These are phyloP conservation scores for Calliphora vicina DNA, from an alignment of 1,140 invertebrate species.

Conservation along the genomic window DNA sequence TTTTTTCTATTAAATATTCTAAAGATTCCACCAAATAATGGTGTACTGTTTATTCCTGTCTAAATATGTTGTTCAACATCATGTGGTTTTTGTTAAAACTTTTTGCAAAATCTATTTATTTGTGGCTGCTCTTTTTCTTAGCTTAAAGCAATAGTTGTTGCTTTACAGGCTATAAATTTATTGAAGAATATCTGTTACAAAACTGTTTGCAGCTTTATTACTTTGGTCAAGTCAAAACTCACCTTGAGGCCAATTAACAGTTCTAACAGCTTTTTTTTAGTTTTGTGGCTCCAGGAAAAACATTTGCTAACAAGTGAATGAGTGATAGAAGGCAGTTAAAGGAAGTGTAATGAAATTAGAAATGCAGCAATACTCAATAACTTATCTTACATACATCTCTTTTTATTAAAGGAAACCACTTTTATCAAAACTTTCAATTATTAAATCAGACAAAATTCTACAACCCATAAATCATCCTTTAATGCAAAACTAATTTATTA, in stretches of 20 bases:
- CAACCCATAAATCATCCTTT: too few relatives aligned
- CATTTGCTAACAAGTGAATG: background rate
- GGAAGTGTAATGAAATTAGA: too few relatives aligned
- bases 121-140: background rate
- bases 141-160: background rate
- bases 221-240: background rate
- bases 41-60: background rate
- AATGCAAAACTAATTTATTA: too few relatives aligned
- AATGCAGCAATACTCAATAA: too few relatives aligned
- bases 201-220: background rate
- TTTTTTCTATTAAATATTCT: background rate
- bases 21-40: background rate
- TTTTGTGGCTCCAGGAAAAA: too few relatives aligned
- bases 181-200: background rate
- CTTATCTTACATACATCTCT: too few relatives aligned
- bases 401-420: too few relatives aligned
- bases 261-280: background rate
- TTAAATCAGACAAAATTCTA: too few relatives aligned
- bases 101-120: background rate
- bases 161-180: background rate
- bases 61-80: slow-evolving; percentile 1
- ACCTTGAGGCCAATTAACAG: slow-evolving; percentile 12
- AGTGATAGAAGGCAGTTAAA: too few relatives aligned
- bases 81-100: background rate
- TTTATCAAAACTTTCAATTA: too few relatives aligned